Base-by-base conservation (phyloP, 2,888 invertebrate species). In the Drosophila maculinotata region DNA sequence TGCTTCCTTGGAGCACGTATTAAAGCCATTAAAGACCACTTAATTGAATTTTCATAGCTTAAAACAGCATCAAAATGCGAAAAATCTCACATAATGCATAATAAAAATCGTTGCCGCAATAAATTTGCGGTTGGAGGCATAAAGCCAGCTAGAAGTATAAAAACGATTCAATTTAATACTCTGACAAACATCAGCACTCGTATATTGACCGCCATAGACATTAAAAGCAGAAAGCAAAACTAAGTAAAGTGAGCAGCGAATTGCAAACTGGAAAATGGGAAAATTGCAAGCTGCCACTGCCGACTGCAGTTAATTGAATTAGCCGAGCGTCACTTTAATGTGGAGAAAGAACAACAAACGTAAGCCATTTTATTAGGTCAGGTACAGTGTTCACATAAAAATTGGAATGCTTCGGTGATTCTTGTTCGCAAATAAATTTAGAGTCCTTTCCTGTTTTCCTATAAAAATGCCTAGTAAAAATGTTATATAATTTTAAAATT, bases 261-360 rank as follows among this genome's bases (percentile, higher is more conserved):
- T 35, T 31, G 35, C 39, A 53, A 47, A 62, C 52, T 59, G 73
- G 49, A 56, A 74, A 58, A 45, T 39, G 17, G 20, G 26, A 17
- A 28, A 39, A 47, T 53, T 47, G 65, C 52, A 41, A 67, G 59
- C 54, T 45, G 17, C 54, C 48, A 58, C 53, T 69, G 52, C 44
- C 53, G 54, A 70, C 63, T 74, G 71, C 65, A 66, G 71, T 74
- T 79, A 78, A 78, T 79, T 78, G 77, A 77, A 78, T 77, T 68
- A 63, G 56, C 42, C 3, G 42, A 45, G 51, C 38, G 23, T 12
- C 26, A 17, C 35, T 45, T 44, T 15, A 38, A 42, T 26, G 33
- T 31, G 23, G 30, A 14, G n/a, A 14, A 23, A 25, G 23, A n/a
- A 31, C 9, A 41, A 41, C 23, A 31, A 20, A 30, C 2, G 41